These are phyloP conservation scores for Gymnothorax javanicus DNA, from an alignment of 2,797 vertebrate species.

Conservation along the genomic window DNA sequence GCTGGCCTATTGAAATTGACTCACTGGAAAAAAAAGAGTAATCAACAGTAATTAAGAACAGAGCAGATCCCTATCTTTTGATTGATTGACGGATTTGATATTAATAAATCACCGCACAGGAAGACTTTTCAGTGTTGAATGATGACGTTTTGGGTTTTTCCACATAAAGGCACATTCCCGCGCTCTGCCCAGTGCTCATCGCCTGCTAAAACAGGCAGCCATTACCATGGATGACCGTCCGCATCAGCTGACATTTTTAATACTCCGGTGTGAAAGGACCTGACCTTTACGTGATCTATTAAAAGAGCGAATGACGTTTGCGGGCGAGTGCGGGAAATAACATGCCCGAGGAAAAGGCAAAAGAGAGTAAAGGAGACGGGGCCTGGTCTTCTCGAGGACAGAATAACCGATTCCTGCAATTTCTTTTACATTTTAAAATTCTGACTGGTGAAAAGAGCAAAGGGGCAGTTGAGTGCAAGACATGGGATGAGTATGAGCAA, in stretches of 20 bases:
- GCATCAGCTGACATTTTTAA: conserved; percentile 80
- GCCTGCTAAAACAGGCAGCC: conserved; percentile 46
- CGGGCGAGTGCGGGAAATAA: conserved; percentile 33
- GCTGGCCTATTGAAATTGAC: neutral
- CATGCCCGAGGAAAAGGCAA: conserved; percentile 49
- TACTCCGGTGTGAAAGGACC: conserved; percentile 66
- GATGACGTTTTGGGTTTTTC: neutral
- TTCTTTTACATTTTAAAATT: neutral
- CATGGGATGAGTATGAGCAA: neutral
- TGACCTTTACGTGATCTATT: conserved; percentile 77
- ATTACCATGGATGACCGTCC: conserved; percentile 68
- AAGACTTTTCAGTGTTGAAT: neutral
- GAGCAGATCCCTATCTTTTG: neutral
- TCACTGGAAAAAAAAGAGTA: neutral
- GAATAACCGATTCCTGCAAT: neutral
- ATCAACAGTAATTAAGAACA: neutral
- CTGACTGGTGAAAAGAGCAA: neutral
- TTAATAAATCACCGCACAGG: neutral
- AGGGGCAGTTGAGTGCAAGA: neutral
- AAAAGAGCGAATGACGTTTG: conserved; percentile 68
- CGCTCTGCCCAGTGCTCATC: neutral
- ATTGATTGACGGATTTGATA: neutral
- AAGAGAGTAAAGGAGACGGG: conserved; percentile 42
- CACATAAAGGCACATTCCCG: neutral
- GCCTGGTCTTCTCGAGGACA: conserved; percentile 54